Evolutionary conservation across 2,113 vertebrate genomes (phyloP).

Genomic region (Porphyrio hochstetteri): DNA sequence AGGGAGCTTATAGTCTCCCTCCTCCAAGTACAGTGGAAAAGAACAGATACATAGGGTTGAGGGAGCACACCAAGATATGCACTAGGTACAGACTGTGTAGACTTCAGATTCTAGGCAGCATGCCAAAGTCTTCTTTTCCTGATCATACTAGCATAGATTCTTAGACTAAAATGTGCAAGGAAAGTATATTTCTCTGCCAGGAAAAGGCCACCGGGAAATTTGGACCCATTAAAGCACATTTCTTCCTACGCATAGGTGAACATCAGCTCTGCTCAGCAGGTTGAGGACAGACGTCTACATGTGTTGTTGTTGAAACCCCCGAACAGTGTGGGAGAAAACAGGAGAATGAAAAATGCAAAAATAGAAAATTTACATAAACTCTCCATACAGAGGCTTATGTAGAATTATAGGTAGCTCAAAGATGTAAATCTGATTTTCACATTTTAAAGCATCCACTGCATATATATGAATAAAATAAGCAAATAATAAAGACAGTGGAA

Average conservation of each 20-base stretch:
- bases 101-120: neutral
- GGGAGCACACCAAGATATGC: neutral
- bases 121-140: neutral
- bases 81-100: accelerated
- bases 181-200: neutral
- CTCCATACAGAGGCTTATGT: neutral
- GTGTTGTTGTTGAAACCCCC: neutral
- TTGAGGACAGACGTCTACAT: neutral
- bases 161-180: neutral
- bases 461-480: neutral
- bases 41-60: neutral
- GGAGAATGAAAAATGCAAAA: neutral
- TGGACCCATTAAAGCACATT: neutral
- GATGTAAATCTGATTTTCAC: neutral
- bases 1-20: neutral
- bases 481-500: conserved; percentile 14
- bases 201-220: neutral
- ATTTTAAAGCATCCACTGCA: neutral
- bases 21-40: neutral
- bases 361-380: neutral
- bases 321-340: neutral
- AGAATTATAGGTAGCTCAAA: neutral
- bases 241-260: neutral
- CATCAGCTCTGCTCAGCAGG: neutral
- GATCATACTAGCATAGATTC: neutral